Evolutionary conservation across 2,888 invertebrate species (phyloP).

Genomic region (Gnatocerus cornutus): DNA sequence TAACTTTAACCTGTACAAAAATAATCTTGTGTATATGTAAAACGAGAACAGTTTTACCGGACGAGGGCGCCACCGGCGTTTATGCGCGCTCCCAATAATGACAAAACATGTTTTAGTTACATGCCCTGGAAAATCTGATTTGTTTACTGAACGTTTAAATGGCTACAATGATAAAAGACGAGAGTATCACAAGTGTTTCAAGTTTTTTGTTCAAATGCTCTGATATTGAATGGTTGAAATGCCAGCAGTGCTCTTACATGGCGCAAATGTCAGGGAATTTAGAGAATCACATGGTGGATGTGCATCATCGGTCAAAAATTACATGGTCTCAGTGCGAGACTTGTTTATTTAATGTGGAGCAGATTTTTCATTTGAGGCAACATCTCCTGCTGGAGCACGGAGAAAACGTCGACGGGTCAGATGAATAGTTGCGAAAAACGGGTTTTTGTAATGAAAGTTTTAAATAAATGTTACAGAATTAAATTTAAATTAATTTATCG

Average conservation of each 20-base stretch:
- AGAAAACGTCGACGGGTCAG: not conserved
- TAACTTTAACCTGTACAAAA: too few relatives aligned
- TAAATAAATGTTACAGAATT: too few relatives aligned
- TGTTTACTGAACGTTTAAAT: too few relatives aligned
- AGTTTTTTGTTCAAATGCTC: not conserved
- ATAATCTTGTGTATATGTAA: too few relatives aligned
- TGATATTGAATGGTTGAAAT: slow-evolving; percentile 4
- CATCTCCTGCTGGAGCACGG: not conserved
- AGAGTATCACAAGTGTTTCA: not conserved
- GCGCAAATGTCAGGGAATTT: not conserved
- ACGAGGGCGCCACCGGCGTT: too few relatives aligned
- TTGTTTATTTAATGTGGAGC: not conserved
- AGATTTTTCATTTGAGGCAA: slow-evolving; percentile 3
- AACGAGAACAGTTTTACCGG: too few relatives aligned
- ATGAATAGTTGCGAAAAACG: too few relatives aligned
- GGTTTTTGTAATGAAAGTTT: too few relatives aligned
- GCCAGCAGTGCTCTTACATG: slow-evolving; percentile 1
- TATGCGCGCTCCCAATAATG: too few relatives aligned
- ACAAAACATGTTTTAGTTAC: not conserved
- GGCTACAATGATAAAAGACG: too few relatives aligned
- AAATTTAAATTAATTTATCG: too few relatives aligned
- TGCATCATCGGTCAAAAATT: not conserved
- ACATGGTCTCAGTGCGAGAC: not conserved
- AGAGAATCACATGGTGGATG: slow-evolving; percentile 5
- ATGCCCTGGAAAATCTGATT: not conserved